These are phyloP conservation scores for Apostichopus japonicus DNA, from an alignment of 35 echinoderm and acorn worm genomes.

Conservation along the genomic window DNA sequence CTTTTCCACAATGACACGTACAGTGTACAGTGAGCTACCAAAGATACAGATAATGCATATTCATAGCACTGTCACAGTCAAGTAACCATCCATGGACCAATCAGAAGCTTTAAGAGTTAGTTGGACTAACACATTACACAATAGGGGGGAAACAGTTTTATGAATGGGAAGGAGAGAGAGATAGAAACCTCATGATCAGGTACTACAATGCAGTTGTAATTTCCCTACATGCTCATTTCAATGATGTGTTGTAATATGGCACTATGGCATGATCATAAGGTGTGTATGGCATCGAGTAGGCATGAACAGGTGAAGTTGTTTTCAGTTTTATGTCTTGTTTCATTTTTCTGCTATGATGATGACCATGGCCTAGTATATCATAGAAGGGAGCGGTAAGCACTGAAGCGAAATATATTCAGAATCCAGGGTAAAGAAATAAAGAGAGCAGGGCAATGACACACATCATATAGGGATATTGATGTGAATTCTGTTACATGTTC, in stretches of 20 bases:
- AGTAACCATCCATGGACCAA: constrained; percentile 18
- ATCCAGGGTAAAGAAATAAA: not conserved
- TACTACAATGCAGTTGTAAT: not conserved
- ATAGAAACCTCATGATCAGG: not conserved
- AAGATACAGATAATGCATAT: constrained; percentile 17
- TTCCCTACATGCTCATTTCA: not conserved
- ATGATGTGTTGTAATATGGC: not conserved
- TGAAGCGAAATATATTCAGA: not conserved
- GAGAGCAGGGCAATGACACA: not conserved
- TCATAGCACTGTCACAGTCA: constrained; percentile 16
- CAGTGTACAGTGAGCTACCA: not conserved
- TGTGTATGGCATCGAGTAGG: not conserved
- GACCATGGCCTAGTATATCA: not conserved
- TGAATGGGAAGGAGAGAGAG: constrained; percentile 36
- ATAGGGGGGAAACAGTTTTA: constrained; percentile 26
- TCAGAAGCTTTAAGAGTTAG: constrained; percentile 47
- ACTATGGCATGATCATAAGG: not conserved
- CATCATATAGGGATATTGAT: not conserved
- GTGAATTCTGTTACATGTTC: not conserved
- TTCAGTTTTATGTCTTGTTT: not conserved
- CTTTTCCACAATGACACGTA: not conserved
- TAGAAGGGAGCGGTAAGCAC: not conserved
- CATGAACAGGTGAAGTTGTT: not conserved
- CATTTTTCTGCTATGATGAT: not conserved
- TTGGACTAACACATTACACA: constrained; percentile 43